Base-by-base conservation (phyloP, 2,888 invertebrate genomes). In the Rhagium mordax region DNA sequence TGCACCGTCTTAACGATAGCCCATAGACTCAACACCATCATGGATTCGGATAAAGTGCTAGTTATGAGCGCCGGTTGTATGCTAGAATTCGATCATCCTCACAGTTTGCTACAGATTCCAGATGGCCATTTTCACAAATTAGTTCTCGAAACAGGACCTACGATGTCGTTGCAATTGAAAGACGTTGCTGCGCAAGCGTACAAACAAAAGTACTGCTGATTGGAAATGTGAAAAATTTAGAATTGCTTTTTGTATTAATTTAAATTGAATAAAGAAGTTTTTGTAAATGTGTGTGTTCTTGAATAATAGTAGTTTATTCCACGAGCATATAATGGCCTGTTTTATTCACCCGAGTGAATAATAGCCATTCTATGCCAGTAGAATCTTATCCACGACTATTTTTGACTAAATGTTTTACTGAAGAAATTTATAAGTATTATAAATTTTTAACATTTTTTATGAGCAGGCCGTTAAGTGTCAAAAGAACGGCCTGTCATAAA, bases 1-100 rank as follows among this genome's bases (percentile, higher is more conserved):
- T 95, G 95, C 85, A 95, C 95, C 0, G 95, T 96, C 24, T 89
- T 96, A 27, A 95, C 95, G 0, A 94, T 96, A 60, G 95, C 95
- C 21, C 95, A 96, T 87, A 90, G 96, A 47, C 90, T 96, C 3
- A 92, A 95, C 82, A 96, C 95, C 0, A 93, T 96, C 66, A 95
- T 96, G 93, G 95, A 96, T 87, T 94, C 94, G 0, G 94, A 95
- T 88, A 91, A 92, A 86, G 93, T 95, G 69, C 85, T 95, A 78
- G 95, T 95, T 13, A 92, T 96, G 91, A 94, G 94, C 84, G 93
- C 93, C 29, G 96, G 96, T 0, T 92, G 78, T 49, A 90, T 93
- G 85, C 90, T 92, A 1, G 96, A 97, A 86, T 91, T 93, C 24
- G 96, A 93, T 8, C 93, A 94, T 82, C 96, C 98, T 0, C 91